Percentiles rank a stretch among this genome's conserved stretches.
phyloP scores from a whole-genome alignment of 35 echinoderm and acorn worm species.

The Apostichopus californicus region DNA sequence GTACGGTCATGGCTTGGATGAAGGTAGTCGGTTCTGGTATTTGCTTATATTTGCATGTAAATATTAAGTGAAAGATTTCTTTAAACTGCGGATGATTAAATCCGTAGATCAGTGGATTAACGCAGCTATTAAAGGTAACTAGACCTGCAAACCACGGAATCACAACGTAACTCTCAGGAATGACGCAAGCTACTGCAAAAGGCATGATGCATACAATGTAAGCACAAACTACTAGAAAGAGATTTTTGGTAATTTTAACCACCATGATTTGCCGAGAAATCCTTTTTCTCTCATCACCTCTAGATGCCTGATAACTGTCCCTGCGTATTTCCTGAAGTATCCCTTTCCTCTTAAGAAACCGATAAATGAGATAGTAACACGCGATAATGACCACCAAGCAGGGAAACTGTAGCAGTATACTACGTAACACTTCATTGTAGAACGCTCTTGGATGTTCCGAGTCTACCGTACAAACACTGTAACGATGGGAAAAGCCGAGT shows the following conservation, averaged over 20 bases:
- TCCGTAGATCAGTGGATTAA: constrained; percentile 79
- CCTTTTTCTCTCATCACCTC: background rate
- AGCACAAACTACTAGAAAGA: constrained; percentile 54
- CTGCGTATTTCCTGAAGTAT: background rate
- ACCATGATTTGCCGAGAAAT: constrained; percentile 6
- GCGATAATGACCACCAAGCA: background rate
- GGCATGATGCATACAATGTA: constrained; percentile 60
- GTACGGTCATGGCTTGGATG: background rate
- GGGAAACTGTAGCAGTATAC: background rate
- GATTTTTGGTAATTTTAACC: constrained; percentile 60
- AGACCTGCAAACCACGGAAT: constrained; percentile 53
- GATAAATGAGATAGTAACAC: constrained; percentile 9
- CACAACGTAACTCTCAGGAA: constrained; percentile 50
- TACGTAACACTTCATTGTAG: background rate
- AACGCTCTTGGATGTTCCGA: background rate
- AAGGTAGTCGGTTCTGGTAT: constrained; percentile 52
- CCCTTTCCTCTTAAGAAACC: background rate
- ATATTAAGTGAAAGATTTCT: constrained; percentile 52
- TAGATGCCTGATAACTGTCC: background rate
- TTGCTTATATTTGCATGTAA: constrained; percentile 22
- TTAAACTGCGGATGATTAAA: constrained; percentile 75
- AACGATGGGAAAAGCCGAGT: constrained; percentile 45
- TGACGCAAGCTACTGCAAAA: constrained; percentile 34
- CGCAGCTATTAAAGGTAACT: constrained; percentile 38
- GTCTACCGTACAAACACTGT: constrained; percentile 27